Conservation (phyloP, 2,113 vertebrate genomes). For the Ailuropoda melanoleuca region DNA sequence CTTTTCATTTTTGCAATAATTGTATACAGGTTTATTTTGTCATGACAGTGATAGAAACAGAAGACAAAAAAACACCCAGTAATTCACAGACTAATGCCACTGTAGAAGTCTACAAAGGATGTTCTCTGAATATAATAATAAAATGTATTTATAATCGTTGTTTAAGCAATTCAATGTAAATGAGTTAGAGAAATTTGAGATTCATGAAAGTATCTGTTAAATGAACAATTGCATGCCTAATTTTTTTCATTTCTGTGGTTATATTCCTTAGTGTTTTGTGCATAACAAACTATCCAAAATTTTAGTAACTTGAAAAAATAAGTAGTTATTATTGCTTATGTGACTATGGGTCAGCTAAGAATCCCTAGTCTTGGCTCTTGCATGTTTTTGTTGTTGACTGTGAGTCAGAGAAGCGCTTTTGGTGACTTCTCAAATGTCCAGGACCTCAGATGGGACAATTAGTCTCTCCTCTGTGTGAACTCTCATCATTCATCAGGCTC, state of each 20-base stretch:
- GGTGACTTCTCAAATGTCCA: not conserved
- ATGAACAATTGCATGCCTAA: not conserved
- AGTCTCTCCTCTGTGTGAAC: not conserved
- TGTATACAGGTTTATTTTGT: not conserved
- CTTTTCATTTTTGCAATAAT: not conserved
- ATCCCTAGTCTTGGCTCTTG: too few species aligned
- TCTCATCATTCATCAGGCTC: rapidly evolving
- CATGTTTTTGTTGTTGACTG: not conserved
- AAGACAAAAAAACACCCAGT: not conserved
- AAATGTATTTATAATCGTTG: not conserved
- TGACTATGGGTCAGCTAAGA: not conserved
- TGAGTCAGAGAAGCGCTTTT: too few species aligned
- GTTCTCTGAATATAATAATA: not conserved
- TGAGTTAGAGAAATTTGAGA: not conserved
- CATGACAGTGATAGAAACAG: not conserved
- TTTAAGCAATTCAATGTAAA: not conserved
- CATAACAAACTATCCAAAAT: not conserved
- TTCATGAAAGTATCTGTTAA: not conserved
- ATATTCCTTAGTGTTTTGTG: not conserved
- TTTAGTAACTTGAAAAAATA: not conserved
- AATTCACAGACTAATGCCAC: not conserved
- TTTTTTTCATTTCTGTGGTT: not conserved
- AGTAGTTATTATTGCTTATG: not conserved
- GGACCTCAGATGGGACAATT: not conserved
- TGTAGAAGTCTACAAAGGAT: not conserved